Base-by-base conservation (phyloP, 2,888 invertebrate genomes). In the Chymomyza procnemis region DNA sequence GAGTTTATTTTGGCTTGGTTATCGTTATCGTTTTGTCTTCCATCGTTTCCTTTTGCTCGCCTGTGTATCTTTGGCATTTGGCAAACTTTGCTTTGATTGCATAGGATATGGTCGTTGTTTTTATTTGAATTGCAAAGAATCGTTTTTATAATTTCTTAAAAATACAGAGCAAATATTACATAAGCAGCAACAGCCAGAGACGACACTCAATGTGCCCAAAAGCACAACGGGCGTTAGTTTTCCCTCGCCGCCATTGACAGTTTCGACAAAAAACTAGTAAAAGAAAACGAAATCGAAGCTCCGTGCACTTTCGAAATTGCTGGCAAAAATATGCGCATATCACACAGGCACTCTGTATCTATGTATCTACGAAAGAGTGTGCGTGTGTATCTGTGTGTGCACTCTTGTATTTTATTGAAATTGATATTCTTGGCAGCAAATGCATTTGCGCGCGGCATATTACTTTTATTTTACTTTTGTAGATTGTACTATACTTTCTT, bases 401-500 rank as follows among this genome's bases (percentile, higher is more conserved):
- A 70, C 71, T 71, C 79, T 76, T 87, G 81, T 76, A 84, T 86
- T 83, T 81, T 81, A 86, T 81, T 81, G 86, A 84, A 80, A 81
- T 81, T 81, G 84, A 86, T 81, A 86, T 81, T 82, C 81, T 87
- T 81, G 81, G 81, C 76, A 73, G 70, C 76, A 76, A 81, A 81
- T 86, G 81, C 81, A 81, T 81, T 81, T 87, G 79, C 85, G 80
- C 85, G 71, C 71, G 87, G 77, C 79, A 87, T 82, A 87, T 87
- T 87, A 87, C 87, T 87, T 82, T 82, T 82, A 82, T 87, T 82
- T 87, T 85, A 50, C 26, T 59, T 34, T 54, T 62, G 22, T 41
- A 58, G 16, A 46, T 64, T 34, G 64, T 64, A 48, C 19, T 50
- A 19, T 50, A 18, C 8, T 50, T 50, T 16, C 50, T 50, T 18